phyloP scores from a whole-genome alignment of 2,113 vertebrate genomes.

The Mesitornis unicolor region DNA sequence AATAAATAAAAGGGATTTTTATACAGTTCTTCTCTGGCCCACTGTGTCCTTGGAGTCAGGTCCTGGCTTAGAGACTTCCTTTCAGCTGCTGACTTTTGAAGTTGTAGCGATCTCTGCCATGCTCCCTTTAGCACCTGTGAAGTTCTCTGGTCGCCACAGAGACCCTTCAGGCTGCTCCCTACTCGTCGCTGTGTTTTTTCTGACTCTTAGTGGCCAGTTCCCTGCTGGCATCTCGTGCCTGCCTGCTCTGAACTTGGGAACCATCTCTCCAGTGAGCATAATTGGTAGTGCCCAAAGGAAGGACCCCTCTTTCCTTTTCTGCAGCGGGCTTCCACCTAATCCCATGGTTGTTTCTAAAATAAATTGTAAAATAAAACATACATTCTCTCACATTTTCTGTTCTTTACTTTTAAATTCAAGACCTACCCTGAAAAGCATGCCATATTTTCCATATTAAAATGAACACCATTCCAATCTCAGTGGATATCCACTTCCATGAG shows the following conservation, averaged over 20 bases:
- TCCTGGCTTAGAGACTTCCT: neutral
- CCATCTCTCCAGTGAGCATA: neutral
- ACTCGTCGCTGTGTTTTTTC: neutral
- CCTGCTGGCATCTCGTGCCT: neutral
- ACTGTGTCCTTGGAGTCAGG: neutral
- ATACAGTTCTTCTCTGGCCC: neutral
- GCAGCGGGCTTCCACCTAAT: neutral
- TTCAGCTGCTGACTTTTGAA: neutral
- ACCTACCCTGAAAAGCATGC: neutral
- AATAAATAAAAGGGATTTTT: neutral
- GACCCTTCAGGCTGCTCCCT: neutral
- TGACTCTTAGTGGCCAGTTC: fast-evolving
- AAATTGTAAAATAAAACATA: neutral
- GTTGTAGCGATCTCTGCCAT: neutral
- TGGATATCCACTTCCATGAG: neutral
- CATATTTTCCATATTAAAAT: neutral
- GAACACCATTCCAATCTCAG: too few relatives aligned
- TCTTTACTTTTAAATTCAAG: neutral
- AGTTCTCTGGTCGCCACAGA: neutral
- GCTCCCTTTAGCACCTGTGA: neutral
- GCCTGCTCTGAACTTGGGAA: neutral
- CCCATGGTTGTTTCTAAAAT: fast-evolving
- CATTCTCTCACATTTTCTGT: neutral
- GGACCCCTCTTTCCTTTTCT: neutral
- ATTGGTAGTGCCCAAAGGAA: neutral